Conservation (phyloP, 1,140 invertebrate species). For the Scaptodrosophila lebanonensis region DNA sequence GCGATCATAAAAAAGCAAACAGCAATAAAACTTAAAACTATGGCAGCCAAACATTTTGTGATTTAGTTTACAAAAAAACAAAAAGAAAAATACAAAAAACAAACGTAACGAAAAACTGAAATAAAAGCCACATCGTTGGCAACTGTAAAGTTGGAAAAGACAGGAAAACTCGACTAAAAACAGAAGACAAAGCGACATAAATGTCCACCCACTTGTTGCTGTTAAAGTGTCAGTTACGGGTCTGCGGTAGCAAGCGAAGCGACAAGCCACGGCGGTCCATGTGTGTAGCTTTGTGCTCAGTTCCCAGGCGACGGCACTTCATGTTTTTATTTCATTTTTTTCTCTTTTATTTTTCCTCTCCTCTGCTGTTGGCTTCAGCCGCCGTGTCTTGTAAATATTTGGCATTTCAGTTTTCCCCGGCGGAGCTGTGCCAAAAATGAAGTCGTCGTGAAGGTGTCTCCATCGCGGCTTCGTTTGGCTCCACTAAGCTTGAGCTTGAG, state of each 20-base stretch:
- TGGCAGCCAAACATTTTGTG: conserved; percentile 27
- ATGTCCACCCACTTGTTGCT: conserved; percentile 73
- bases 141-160: conserved; percentile 34
- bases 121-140: conserved; percentile 30
- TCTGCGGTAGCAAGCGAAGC: conserved; percentile 10
- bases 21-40: conserved; percentile 31
- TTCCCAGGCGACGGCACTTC: conserved; percentile 24
- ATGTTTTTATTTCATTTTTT: conserved; percentile 15
- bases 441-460: no score
- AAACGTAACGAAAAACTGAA: conserved; percentile 24
- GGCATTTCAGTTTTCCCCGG: conserved; percentile 47
- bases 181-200: conserved; percentile 69
- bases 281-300: no score
- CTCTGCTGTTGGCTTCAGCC: conserved; percentile 9
- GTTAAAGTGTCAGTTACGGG: conserved; percentile 66
- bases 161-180: neutral
- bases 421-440: conserved; percentile 40
- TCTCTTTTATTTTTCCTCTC: neutral
- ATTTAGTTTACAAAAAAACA: conserved; percentile 38
- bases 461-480: conserved; percentile 25
- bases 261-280: conserved; percentile 18
- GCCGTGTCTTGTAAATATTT: conserved; percentile 54
- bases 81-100: conserved; percentile 10
- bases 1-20: conserved; percentile 36
- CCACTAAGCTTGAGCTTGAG: neutral